A percentile compares a stretch with the other conserved stretches of the same genome.
Evolutionary conservation across 2,113 vertebrate species (phyloP).

Genomic region (Saccopteryx leptura): DNA sequence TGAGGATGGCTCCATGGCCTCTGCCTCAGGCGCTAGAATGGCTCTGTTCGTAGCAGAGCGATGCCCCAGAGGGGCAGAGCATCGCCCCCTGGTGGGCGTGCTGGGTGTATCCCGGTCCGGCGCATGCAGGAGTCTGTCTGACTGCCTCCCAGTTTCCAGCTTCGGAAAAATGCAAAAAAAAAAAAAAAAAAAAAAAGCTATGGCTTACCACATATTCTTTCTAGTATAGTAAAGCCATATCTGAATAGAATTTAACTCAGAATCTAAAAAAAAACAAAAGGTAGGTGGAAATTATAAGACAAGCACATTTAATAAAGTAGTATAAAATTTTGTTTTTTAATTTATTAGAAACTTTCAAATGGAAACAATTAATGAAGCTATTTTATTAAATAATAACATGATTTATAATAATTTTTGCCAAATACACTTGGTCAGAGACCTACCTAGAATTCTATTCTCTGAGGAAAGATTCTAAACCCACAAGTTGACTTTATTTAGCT

Average conservation of each 20-base stretch:
- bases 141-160: too few species aligned
- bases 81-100: too few species aligned
- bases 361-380: not conserved
- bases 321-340: not conserved
- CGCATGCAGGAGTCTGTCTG: too few species aligned
- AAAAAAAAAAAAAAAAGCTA: not conserved
- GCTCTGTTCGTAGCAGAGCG: too few species aligned
- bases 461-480: not conserved
- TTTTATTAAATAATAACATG: slow-evolving; percentile 14
- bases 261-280: slow-evolving; percentile 32
- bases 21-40: too few species aligned
- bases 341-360: not conserved
- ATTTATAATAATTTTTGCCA: slow-evolving; percentile 44
- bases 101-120: too few species aligned
- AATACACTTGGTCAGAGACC: not conserved
- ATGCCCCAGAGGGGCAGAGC: too few species aligned
- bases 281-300: not conserved
- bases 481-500: slow-evolving; percentile 40
- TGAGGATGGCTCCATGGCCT: too few species aligned
- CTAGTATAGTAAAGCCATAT: not conserved
- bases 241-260: slow-evolving; percentile 4
- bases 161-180: too few species aligned
- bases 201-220: not conserved
- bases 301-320: not conserved
- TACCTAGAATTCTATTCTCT: not conserved